Evolutionary conservation across 2,888 invertebrate species (phyloP), one percentile per base, ranked within the genome.

Genomic region (Drosophila mimetica): DNA sequence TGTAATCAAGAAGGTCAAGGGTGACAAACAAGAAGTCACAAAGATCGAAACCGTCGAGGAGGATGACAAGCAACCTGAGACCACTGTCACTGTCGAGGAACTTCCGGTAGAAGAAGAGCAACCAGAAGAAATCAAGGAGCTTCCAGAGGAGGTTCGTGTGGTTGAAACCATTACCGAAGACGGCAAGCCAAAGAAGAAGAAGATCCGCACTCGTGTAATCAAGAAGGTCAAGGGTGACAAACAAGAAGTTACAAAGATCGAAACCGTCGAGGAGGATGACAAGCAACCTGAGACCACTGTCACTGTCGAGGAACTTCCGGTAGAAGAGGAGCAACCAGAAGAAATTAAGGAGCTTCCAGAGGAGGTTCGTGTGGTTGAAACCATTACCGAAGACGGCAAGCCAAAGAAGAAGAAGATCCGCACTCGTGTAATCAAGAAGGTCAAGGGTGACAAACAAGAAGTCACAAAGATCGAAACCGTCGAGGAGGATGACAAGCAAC

Each of bases 1-100:
- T 14, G 58, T 75, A 7, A 80, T 80, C 41, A 80, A 78, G 53
- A 80, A 78, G 70, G 51, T 74, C 7, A 78, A 76, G 71, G 79
- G 75, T 34, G 74, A 71, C 42, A 42, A 22, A n/a, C 42, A 42
- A 22, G 42, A 42, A 22, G 42, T 42, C 4, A 42, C 42, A 8
- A 42, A 42, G 22, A 42, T 42, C 22, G 42, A 42, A 42, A 42
- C 22, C 8, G 22, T 42, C 22, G 42, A 42, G 22, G 42, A 42
- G n/a, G 42, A 42, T 8, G 42, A 22, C n/a, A 42, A 22, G n/a
- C 42, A 42, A 42, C 22, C 42, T 4, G 42, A 42, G n/a, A 42
- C 42, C 22, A 42, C 42, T 4, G 42, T 42, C 0, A 42, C 42
- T 1, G 22, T 42, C 6, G 42, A 42, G 4, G 42, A 42, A 42